phyloP scores from a whole-genome alignment of 2,113 vertebrate species.

The Herpetotheres cachinnans region DNA sequence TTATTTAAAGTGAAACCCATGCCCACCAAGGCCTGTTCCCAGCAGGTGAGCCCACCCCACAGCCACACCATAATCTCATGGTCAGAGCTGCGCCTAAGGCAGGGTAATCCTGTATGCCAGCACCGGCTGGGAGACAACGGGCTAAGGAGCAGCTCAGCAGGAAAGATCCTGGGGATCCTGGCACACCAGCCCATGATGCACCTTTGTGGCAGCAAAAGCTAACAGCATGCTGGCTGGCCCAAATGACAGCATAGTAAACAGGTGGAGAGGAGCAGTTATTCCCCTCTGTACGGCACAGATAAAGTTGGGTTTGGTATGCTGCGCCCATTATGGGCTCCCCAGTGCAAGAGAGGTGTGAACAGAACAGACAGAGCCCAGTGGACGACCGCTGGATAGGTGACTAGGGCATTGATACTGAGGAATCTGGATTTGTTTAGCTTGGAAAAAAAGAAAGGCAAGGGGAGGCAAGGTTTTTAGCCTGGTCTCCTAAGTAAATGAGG shows the following conservation, averaged over 20 bases:
- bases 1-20: background rate
- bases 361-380: background rate
- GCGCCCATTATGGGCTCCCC: background rate
- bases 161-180: background rate
- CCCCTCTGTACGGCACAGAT: background rate
- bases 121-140: background rate
- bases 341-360: background rate
- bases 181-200: background rate
- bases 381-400: background rate
- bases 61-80: background rate
- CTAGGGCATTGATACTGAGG: background rate
- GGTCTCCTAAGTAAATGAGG: background rate
- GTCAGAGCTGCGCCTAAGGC: background rate
- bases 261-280: background rate
- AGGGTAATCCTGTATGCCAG: background rate
- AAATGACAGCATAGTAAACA: fast-evolving
- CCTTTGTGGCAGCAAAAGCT: background rate
- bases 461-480: background rate
- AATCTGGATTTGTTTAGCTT: background rate
- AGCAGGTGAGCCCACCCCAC: background rate
- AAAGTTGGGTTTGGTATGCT: background rate
- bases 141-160: background rate
- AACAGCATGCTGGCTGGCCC: background rate
- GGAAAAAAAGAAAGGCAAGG: background rate
- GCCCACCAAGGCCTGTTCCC: background rate